These are phyloP conservation scores for Phenacoccus solenopsis DNA, from an alignment of 1,140 invertebrate genomes.

Conservation along the genomic window DNA sequence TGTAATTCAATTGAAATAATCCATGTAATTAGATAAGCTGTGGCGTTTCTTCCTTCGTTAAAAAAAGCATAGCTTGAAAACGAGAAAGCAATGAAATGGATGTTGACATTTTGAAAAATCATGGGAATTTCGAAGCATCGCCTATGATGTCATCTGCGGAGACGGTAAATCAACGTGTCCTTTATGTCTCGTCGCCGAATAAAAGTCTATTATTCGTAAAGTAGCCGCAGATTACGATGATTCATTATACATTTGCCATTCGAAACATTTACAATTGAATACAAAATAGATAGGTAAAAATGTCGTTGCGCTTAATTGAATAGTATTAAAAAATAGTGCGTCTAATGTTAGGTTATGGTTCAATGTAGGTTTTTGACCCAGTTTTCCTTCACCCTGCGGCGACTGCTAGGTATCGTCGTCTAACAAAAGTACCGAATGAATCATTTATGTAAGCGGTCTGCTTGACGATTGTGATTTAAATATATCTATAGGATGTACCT, in stretches of 20 bases:
- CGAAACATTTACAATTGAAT: constrained; percentile 3
- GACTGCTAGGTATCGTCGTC: not conserved
- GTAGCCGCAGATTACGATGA: not conserved
- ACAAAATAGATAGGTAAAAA: not conserved
- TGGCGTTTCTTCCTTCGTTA: not conserved
- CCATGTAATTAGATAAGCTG: not conserved
- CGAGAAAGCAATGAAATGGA: too few relatives aligned
- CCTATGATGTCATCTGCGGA: not conserved
- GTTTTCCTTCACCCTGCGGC: not conserved
- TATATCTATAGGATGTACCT: not conserved
- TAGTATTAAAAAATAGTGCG: constrained; percentile 3
- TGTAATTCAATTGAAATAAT: too few relatives aligned
- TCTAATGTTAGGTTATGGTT: not conserved
- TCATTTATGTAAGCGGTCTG: not conserved
- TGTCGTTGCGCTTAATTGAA: not conserved
- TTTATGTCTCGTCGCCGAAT: not conserved
- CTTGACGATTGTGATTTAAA: not conserved
- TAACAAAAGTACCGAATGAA: constrained; percentile 2
- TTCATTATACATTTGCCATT: not conserved
- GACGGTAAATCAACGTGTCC: not conserved
- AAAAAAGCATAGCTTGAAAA: not conserved
- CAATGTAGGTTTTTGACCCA: constrained; percentile 1
- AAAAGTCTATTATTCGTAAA: not conserved
- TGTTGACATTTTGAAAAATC: not conserved
- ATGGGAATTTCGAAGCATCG: not conserved